A percentile compares a stretch with the other conserved stretches of the same genome.
These are phyloP conservation scores for Lutra lutra DNA, from an alignment of 2,797 vertebrate genomes.

Conservation along the genomic window DNA sequence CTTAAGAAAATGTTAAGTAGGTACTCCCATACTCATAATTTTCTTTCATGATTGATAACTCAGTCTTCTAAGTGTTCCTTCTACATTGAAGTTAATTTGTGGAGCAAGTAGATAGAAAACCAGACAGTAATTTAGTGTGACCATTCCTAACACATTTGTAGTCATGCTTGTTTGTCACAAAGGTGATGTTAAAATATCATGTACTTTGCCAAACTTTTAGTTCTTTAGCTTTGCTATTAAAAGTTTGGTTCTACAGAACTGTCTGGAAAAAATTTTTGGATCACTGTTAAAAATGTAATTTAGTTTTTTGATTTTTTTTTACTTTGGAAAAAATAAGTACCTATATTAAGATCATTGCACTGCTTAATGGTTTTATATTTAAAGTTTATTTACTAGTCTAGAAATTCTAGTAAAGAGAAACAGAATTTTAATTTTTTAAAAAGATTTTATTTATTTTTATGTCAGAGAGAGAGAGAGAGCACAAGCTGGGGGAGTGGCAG, in stretches of 20 bases:
- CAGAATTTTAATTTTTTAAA: background rate
- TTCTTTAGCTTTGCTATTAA: conserved; percentile 2
- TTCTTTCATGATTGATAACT: conserved; percentile 37
- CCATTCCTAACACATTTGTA: background rate
- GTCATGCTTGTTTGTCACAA: background rate
- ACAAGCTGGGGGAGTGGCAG: background rate
- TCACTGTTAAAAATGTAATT: conserved; percentile 28
- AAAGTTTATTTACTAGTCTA: conserved; percentile 16
- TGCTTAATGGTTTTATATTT: background rate
- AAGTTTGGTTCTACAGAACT: background rate
- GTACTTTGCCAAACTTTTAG: background rate
- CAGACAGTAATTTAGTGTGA: background rate
- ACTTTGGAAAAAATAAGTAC: conserved; percentile 28
- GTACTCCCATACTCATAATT: background rate
- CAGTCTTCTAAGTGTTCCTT: background rate
- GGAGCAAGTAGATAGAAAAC: background rate
- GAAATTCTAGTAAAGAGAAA: conserved; percentile 34
- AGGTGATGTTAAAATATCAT: background rate
- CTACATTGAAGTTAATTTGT: background rate
- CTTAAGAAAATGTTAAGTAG: conserved; percentile 24
- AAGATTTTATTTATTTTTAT: background rate
- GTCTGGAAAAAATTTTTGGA: background rate
- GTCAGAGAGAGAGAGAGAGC: background rate
- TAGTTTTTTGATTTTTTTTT: background rate
- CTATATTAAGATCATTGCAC: background rate